Conservation (phyloP, 2,797 vertebrate species). For the Cynodonichthys magdalenae region DNA sequence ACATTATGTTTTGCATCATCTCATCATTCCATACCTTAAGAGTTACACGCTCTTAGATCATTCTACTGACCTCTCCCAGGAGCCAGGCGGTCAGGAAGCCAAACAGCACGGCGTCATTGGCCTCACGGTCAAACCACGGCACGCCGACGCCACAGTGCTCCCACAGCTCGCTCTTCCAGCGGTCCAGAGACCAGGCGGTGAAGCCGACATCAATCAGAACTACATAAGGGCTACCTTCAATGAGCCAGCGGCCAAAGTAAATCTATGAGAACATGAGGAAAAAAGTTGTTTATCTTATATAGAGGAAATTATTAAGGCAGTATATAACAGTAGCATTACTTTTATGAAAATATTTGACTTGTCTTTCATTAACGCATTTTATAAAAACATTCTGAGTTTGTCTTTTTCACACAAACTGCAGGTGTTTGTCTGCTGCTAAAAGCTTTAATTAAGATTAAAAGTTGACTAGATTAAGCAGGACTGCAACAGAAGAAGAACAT, state of each 20-base stretch:
- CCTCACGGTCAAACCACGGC: constrained; percentile 93
- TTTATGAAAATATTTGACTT: too few relatives aligned
- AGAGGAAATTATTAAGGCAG: too few relatives aligned
- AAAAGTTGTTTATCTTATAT: neutral
- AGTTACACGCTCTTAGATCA: neutral
- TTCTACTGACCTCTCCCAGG: constrained; percentile 87
- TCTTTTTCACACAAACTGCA: too few relatives aligned
- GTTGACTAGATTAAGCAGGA: neutral
- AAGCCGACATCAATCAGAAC: constrained; percentile 91
- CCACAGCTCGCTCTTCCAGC: constrained; percentile 93
- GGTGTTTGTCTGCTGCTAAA: too few relatives aligned
- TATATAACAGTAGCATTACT: too few relatives aligned
- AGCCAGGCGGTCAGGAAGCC: constrained; percentile 94
- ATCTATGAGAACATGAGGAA: constrained; percentile 72
- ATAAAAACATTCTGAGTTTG: too few relatives aligned
- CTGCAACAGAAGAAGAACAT: too few relatives aligned
- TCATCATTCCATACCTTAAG: too few relatives aligned
- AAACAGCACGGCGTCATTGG: constrained; percentile 92
- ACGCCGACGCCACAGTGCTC: constrained; percentile 88
- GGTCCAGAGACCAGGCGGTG: constrained; percentile 91
- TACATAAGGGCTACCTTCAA: constrained; percentile 92
- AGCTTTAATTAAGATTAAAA: neutral
- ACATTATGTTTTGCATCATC: too few relatives aligned
- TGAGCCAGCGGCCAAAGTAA: constrained; percentile 94
- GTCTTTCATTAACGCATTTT: too few relatives aligned